These are phyloP conservation scores for Pegoplata infirma DNA, from an alignment of 2,888 invertebrate species.

Conservation along the genomic window DNA sequence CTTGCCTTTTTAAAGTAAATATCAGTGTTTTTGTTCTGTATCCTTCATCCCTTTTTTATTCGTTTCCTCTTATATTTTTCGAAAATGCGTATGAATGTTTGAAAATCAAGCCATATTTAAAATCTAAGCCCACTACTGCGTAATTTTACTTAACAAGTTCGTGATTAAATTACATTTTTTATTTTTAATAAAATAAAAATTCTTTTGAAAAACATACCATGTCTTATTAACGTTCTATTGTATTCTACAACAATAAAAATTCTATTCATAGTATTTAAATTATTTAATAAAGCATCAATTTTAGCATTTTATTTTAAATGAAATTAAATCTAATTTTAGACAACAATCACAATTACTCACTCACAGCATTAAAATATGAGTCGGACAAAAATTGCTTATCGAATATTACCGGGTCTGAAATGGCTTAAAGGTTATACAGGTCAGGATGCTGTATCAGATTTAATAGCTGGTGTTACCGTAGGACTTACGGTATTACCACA, in stretches of 20 bases:
- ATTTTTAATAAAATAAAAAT: too few species aligned
- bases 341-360: background rate
- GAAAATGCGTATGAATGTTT: too few species aligned
- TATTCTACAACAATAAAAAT: conserved; percentile 4
- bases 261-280: background rate
- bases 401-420: conserved; percentile 78
- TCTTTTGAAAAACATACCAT: too few species aligned
- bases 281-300: background rate
- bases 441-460: conserved; percentile 88
- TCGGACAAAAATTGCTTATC: conserved; percentile 61
- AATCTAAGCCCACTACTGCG: background rate
- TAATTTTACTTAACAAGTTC: background rate
- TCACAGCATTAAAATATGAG: conserved; percentile 63
- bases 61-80: too few species aligned
- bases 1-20: too few species aligned
- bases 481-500: conserved; percentile 96
- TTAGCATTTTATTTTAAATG: background rate
- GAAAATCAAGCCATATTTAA: too few species aligned
- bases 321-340: conserved; percentile 13
- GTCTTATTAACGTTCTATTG: background rate
- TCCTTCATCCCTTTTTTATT: too few species aligned
- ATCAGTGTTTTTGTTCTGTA: too few species aligned
- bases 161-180: conserved; percentile 28
- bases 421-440: conserved; percentile 89
- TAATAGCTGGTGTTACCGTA: conserved; percentile 95